phyloP scores from a whole-genome alignment of 1,140 invertebrate species.

The Subanguina moxae region DNA sequence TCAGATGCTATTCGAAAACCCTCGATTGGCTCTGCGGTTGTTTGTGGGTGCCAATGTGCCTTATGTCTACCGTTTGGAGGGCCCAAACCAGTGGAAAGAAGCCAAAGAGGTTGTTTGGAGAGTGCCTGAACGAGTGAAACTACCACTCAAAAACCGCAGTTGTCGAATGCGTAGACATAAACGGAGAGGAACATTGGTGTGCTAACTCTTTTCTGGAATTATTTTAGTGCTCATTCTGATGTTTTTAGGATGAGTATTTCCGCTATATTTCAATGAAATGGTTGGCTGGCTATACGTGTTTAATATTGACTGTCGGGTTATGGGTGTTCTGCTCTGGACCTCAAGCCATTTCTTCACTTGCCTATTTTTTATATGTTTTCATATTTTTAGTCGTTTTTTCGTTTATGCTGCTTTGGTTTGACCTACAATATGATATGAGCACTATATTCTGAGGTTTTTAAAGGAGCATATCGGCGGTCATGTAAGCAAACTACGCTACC shows the following conservation, averaged over 20 bases:
- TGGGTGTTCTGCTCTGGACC: conserved; percentile 40
- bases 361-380: conserved; percentile 43
- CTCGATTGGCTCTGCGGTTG: conserved; percentile 27
- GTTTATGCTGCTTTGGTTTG: conserved; percentile 53
- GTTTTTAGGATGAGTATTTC: conserved; percentile 51
- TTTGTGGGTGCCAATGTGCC: conserved; percentile 44
- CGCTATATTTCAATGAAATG: conserved; percentile 52
- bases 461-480: too few species aligned
- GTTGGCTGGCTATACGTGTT: conserved; percentile 29
- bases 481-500: too few species aligned
- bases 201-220: conserved; percentile 14
- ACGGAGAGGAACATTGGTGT: conserved; percentile 41
- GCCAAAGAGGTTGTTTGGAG: conserved; percentile 36
- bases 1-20: conserved; percentile 23
- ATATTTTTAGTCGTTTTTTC: conserved; percentile 48
- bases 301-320: conserved; percentile 42
- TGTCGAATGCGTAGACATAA: conserved; percentile 50
- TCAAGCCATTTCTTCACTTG: conserved; percentile 28
- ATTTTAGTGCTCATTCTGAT: conserved; percentile 14
- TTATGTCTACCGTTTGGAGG: conserved; percentile 37
- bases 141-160: conserved; percentile 49
- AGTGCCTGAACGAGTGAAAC: conserved; percentile 43
- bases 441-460: conserved; percentile 39
- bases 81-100: conserved; percentile 33
- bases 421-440: conserved; percentile 54